phyloP scores from a whole-genome alignment of 2,888 invertebrate genomes.

The Notocelia uddmanniana region DNA sequence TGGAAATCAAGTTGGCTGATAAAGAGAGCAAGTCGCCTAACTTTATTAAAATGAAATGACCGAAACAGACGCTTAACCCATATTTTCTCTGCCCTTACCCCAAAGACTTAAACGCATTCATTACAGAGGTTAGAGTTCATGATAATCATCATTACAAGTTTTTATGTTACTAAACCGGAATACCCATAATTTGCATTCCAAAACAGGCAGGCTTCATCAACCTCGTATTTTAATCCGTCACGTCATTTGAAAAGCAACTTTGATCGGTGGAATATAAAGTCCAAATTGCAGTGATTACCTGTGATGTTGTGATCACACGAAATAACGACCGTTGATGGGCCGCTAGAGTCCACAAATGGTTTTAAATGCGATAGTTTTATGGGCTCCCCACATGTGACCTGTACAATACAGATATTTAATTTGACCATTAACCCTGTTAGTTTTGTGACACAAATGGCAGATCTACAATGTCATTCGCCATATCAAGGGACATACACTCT shows the following conservation, averaged over 20 bases:
- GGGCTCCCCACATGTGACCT: background rate
- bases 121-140: conserved; percentile 26
- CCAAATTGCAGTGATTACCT: background rate
- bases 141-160: conserved; percentile 44
- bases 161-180: conserved; percentile 30
- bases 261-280: background rate
- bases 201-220: conserved; percentile 9
- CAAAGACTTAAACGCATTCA: conserved; percentile 21
- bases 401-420: background rate
- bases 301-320: background rate
- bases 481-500: too few species aligned
- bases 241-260: background rate
- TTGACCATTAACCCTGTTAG: background rate
- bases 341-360: conserved; percentile 21
- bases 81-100: background rate
- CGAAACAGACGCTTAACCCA: background rate
- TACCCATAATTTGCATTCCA: conserved; percentile 34
- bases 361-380: conserved; percentile 14
- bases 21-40: background rate
- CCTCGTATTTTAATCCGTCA: background rate
- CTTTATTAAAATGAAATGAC: background rate
- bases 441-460: background rate
- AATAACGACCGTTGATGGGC: conserved; percentile 17
- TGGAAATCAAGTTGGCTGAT: background rate
- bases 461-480: background rate